Conservation (phyloP, 2,113 vertebrate species). For the Colius striatus region DNA sequence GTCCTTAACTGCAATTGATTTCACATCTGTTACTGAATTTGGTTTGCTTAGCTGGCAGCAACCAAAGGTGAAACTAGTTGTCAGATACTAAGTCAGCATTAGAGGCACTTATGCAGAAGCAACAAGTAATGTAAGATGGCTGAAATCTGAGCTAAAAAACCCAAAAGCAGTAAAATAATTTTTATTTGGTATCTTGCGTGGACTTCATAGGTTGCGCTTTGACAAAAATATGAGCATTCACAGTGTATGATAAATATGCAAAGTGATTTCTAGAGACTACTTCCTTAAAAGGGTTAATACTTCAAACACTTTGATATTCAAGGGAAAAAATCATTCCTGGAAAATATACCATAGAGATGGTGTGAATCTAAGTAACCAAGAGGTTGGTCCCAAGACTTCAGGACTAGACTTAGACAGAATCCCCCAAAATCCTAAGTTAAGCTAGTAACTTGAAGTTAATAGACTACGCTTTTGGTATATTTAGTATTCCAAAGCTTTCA, state of each 20-base stretch:
- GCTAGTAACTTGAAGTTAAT: not conserved
- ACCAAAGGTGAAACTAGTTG: not conserved
- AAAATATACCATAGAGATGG: not conserved
- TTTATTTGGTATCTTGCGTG: not conserved
- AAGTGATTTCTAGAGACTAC: not conserved
- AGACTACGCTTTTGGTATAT: not conserved
- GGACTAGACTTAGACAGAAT: not conserved
- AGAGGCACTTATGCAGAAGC: not conserved
- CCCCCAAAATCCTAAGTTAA: not conserved
- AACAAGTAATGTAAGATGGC: not conserved
- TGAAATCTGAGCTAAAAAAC: not conserved
- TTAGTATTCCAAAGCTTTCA: not conserved
- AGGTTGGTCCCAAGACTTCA: not conserved
- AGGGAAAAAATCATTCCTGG: not conserved
- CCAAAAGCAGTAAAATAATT: not conserved
- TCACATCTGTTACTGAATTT: not conserved
- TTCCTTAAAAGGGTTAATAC: not conserved
- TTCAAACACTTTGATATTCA: not conserved
- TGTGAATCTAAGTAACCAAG: not conserved
- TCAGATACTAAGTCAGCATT: not conserved
- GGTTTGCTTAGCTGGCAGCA: not conserved
- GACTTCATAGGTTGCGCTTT: not conserved
- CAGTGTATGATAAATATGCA: not conserved
- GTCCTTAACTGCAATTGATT: not conserved
- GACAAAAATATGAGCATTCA: not conserved